Base-by-base conservation (phyloP, 2,113 vertebrate species). In the Xiphophorus couchianus region DNA sequence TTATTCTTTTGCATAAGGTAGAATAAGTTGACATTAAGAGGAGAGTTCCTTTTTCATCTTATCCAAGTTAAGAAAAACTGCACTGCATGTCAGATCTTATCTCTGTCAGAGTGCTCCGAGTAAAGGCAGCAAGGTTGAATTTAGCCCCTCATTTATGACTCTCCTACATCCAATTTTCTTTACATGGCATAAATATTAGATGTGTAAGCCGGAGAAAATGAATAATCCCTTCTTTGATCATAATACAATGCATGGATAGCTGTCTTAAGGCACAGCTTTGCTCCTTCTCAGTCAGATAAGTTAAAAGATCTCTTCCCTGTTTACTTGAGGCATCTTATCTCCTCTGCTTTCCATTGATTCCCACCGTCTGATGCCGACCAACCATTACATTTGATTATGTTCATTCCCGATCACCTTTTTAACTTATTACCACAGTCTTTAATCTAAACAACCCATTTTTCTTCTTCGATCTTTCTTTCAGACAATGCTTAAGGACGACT, bases 401-500 rank as follows among this genome's bases (percentile, higher is more conserved):
- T 73, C 71, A 80, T 70, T 86, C 27, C 64, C 74, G 30, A 67
- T 77, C 10, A 70, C 33, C 64, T 73, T 66, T 84, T 82, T 73
- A 54, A 44, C 65, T 60, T 39, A 73, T 83, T 85, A n/a, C 39
- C 4, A 62, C 28, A 7, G 29, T 69, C 66, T n/a, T 42, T 13
- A n/a, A 84, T 31, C 77, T 27, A 77, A 79, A 37, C 33, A 37
- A 71, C 44, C 22, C n/a, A 66, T 30, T 62, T 76, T 65, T 79
- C 48, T 19, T 17, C 30, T 62, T 70, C 22, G 3, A 11, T 88
- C 62, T 90, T 66, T 90, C 66, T 90, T 84, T 86, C 93, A 99
- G 98, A 97, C 97, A 91, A 98, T 98, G 97, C 94, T 99, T 93
- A 99, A 98, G 94, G 97, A 98, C 93, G 97, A 99, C 93, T 96